These are phyloP conservation scores for Pituophis catenifer DNA, from an alignment of 2,113 vertebrate genomes.

Conservation along the genomic window DNA sequence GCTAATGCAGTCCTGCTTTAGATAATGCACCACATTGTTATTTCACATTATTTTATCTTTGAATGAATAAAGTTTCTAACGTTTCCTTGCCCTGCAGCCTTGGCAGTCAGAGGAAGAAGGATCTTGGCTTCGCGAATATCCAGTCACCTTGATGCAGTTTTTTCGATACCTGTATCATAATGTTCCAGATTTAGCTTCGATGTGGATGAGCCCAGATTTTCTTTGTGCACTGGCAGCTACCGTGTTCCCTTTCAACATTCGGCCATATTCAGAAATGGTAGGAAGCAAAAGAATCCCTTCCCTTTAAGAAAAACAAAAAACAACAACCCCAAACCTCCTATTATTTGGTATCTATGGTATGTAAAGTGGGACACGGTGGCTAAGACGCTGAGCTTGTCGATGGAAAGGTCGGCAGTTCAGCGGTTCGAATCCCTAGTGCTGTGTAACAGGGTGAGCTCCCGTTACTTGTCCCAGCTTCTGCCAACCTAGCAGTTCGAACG, in stretches of 20 bases:
- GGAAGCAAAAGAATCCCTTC: not conserved
- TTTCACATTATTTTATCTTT: not conserved
- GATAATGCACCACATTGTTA: not conserved
- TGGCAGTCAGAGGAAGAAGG: constrained; percentile 99
- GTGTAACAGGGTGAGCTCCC: no score
- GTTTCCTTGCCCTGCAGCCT: constrained; percentile 71
- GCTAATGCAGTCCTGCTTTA: not conserved
- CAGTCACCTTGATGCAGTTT: constrained; percentile 98
- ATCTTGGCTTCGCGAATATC: constrained; percentile 96
- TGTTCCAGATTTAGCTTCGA: constrained; percentile 85
- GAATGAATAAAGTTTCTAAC: constrained; percentile 22
- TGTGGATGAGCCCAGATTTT: constrained; percentile 97
- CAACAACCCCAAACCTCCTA: not conserved
- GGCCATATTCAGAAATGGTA: constrained; percentile 98
- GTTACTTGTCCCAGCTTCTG: no score
- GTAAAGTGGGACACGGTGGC: no score
- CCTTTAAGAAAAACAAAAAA: not conserved
- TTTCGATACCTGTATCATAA: constrained; percentile 97
- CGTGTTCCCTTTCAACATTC: constrained; percentile 96
- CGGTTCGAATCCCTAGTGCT: no score
- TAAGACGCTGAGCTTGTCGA: no score
- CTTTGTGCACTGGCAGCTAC: constrained; percentile 90
- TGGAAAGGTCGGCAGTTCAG: no score
- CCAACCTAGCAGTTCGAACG: no score
- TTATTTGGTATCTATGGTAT: not conserved